phyloP scores from a whole-genome alignment of 2,797 vertebrate genomes.

The Dipus sagitta region DNA sequence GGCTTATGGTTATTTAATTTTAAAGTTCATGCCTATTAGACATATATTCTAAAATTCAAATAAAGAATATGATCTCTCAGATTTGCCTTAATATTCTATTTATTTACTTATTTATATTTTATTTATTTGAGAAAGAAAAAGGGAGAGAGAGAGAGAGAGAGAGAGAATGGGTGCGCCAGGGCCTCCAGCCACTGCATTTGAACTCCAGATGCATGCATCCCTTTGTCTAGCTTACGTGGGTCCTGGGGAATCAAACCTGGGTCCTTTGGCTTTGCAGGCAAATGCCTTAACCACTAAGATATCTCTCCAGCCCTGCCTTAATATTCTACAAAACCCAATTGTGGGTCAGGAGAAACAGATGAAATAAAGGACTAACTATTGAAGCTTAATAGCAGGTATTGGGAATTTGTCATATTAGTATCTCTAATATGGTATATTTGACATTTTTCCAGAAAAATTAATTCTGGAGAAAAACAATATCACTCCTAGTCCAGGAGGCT shows the following conservation, averaged over 20 bases:
- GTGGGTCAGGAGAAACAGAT: not conserved
- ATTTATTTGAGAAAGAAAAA: too few relatives aligned
- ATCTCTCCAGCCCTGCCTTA: not conserved
- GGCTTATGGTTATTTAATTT: not conserved
- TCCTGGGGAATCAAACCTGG: too few relatives aligned
- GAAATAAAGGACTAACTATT: not conserved
- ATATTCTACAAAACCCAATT: not conserved
- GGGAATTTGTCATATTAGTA: not conserved
- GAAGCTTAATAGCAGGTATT: not conserved
- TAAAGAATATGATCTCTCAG: not conserved
- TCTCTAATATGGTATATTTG: not conserved
- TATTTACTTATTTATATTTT: too few relatives aligned
- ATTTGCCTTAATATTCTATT: not conserved
- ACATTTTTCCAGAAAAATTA: not conserved
- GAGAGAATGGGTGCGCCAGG: too few relatives aligned
- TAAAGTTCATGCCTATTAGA: not conserved
- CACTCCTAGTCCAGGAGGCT: not conserved
- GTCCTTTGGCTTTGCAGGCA: too few relatives aligned
- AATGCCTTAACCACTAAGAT: too few relatives aligned
- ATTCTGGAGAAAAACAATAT: conserved; percentile 17
- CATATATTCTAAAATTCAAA: not conserved
- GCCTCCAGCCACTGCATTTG: too few relatives aligned
- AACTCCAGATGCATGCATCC: too few relatives aligned
- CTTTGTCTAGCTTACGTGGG: too few relatives aligned
- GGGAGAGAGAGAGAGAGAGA: too few relatives aligned